These are phyloP conservation scores for Muscicapa striata DNA, from an alignment of 2,797 vertebrate genomes.

Conservation along the genomic window DNA sequence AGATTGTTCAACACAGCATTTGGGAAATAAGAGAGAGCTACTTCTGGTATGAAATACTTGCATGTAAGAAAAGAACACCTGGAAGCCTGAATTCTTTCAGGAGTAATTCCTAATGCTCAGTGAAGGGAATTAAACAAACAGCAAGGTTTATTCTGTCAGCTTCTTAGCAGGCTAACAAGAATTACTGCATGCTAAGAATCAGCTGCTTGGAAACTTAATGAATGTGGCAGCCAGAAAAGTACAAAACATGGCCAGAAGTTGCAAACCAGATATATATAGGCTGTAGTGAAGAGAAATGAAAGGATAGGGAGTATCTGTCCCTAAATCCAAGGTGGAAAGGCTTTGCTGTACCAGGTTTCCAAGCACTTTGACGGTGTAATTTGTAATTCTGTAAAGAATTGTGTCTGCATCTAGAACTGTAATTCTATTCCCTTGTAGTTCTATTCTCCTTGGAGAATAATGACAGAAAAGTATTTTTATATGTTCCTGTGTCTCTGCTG, in stretches of 20 bases:
- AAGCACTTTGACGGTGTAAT: neutral
- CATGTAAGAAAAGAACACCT: conserved; percentile 13
- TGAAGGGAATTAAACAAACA: conserved; percentile 59
- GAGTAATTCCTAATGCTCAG: conserved; percentile 42
- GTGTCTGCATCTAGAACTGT: neutral
- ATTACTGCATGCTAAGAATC: conserved; percentile 49
- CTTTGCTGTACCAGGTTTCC: neutral
- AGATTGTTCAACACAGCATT: neutral
- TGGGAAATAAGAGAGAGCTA: neutral
- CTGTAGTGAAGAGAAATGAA: neutral
- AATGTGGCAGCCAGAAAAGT: conserved; percentile 17
- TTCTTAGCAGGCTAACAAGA: conserved; percentile 55
- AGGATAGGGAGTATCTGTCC: neutral
- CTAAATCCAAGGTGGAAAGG: neutral
- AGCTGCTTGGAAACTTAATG: conserved; percentile 48
- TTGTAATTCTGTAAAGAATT: neutral
- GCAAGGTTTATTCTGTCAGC: conserved; percentile 53
- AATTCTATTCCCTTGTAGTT: neutral
- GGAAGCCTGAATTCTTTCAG: conserved; percentile 28
- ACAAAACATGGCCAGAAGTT: neutral
- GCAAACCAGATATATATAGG: neutral
- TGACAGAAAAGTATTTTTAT: neutral
- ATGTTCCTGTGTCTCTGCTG: neutral
- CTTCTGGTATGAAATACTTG: neutral
- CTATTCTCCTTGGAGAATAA: neutral